Evolutionary conservation across 2,797 vertebrate species (phyloP).

Genomic region (Glossophaga mutica): DNA sequence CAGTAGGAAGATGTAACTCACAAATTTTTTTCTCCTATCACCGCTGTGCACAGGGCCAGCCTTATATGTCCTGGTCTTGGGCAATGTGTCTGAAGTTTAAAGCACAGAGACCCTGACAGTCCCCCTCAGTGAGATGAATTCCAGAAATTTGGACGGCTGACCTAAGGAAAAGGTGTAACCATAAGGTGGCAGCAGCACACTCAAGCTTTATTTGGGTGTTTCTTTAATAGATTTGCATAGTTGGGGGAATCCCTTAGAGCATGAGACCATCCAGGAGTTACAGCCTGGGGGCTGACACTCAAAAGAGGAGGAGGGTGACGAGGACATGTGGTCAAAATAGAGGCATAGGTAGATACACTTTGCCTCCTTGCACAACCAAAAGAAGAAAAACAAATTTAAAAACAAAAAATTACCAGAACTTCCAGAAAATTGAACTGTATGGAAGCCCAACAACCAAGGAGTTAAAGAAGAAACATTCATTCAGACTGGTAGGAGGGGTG

Average conservation of each 20-base stretch:
- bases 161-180: not conserved
- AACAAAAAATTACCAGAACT: too few relatives aligned
- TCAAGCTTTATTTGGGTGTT: not conserved
- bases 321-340: too few relatives aligned
- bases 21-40: not conserved
- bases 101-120: not conserved
- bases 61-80: not conserved
- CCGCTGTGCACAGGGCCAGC: not conserved
- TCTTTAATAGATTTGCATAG: not conserved
- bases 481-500: too few relatives aligned
- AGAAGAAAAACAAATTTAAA: too few relatives aligned
- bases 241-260: not conserved
- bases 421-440: too few relatives aligned
- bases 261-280: not conserved
- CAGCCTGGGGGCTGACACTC: not conserved
- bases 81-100: not conserved
- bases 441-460: too few relatives aligned
- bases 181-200: slow-evolving; percentile 11
- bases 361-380: too few relatives aligned
- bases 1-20: not conserved
- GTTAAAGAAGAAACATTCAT: too few relatives aligned
- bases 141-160: not conserved
- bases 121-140: not conserved
- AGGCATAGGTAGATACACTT: too few relatives aligned
- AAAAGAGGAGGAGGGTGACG: not conserved